Evolutionary conservation across 2,797 vertebrate genomes (phyloP).

Genomic region (Scolopax rusticola): DNA sequence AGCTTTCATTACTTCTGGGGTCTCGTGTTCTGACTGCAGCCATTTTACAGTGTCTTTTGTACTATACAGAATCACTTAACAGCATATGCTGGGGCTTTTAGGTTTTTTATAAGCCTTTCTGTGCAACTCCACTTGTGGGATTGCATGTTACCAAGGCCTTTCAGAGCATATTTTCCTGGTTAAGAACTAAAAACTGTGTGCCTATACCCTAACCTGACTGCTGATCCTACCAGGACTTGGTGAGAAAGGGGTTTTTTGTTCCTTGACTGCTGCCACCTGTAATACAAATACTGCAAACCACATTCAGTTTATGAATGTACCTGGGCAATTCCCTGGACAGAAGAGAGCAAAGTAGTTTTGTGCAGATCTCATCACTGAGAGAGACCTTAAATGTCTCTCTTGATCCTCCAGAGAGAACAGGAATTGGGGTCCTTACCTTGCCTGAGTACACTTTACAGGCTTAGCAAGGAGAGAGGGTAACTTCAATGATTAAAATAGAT

Average conservation of each 20-base stretch:
- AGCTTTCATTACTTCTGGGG: neutral
- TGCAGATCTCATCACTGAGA: neutral
- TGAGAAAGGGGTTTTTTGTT: neutral
- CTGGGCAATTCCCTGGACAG: neutral
- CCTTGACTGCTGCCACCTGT: neutral
- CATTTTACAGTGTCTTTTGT: constrained; percentile 19
- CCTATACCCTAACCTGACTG: neutral
- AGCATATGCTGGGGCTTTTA: neutral
- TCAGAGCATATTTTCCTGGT: neutral
- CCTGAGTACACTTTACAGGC: neutral
- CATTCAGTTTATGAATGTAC: neutral
- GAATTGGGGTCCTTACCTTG: neutral
- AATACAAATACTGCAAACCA: neutral
- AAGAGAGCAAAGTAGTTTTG: neutral
- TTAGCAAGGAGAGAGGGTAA: neutral
- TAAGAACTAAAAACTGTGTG: neutral
- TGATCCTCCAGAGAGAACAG: neutral
- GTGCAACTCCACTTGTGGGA: neutral
- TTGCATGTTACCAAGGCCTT: neutral
- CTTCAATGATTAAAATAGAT: neutral
- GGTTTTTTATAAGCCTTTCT: neutral
- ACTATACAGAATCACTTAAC: neutral
- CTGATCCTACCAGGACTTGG: neutral
- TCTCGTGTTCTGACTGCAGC: neutral
- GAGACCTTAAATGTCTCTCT: neutral